phyloP scores from a whole-genome alignment of 2,797 vertebrate species.

The Neopelma chrysocephalum region DNA sequence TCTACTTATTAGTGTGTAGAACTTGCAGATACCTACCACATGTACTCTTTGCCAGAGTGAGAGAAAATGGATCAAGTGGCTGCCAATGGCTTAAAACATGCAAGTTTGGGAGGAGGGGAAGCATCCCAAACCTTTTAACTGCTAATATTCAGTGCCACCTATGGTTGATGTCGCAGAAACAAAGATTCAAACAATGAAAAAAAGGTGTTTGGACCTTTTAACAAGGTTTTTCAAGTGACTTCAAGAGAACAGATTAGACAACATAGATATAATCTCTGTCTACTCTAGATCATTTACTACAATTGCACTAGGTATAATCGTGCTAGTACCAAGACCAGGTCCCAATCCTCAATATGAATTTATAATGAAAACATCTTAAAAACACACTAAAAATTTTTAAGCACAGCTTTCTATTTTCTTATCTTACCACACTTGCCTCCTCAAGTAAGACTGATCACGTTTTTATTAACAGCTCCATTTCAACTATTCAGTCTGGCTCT shows the following conservation, averaged over 20 bases:
- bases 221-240: not conserved
- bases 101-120: not conserved
- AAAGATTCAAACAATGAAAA: not conserved
- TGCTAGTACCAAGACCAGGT: not conserved
- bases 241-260: not conserved
- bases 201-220: not conserved
- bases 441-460: rapidly evolving
- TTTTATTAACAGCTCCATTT: not conserved
- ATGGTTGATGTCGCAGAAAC: not conserved
- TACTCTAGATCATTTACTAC: not conserved
- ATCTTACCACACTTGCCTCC: not conserved
- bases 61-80: not conserved
- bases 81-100: not conserved
- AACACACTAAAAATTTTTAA: not conserved
- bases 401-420: not conserved
- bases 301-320: not conserved
- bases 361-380: not conserved
- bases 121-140: not conserved
- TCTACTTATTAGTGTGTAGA: not conserved
- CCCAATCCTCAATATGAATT: not conserved
- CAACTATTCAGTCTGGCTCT: not conserved
- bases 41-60: not conserved
- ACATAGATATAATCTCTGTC: not conserved
- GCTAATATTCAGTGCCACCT: not conserved
- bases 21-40: not conserved